Base-by-base conservation (phyloP, 2,113 vertebrate species). In the Seriola aureovittata region DNA sequence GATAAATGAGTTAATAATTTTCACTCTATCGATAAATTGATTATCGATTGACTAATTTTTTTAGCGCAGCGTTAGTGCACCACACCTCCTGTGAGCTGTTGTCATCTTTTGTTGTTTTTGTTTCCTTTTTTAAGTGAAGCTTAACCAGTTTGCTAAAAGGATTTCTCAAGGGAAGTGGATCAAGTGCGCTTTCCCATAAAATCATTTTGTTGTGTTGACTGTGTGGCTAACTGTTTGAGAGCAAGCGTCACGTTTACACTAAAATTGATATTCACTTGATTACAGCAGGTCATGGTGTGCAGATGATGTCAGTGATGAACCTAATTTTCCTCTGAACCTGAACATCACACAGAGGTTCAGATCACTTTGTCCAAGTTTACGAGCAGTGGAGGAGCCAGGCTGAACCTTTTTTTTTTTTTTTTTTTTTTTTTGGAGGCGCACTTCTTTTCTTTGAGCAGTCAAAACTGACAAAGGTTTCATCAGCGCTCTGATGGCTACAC, bases 391-490 rank as follows among this genome's bases (percentile, higher is more conserved):
- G 6, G 4, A 8, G n/a, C 17, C 50, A 19, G 21, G 9, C n/a
- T 57, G 14, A 69, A 59, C n/a, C 16, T 75, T 63, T 42, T 42
- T 42, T 42, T 42, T 38, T 75, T 63, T 42, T 42, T 42, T 42
- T 42, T 38, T 23, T 23, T 38, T 38, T 38, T 38, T 32, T 62
- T 46, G 11, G 2, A 13, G 42, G 32, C 50, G 42, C 34, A 36
- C 36, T 42, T 5, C 38, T 32, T 65, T 46, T 55, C 29, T 80
- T 21, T 69, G 14, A 55, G 21, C 38, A 9, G 4, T 50, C 5
- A 54, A 6, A 80, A 3, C 29, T 46, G 52, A 67, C 16, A 34
- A 4, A 62, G 55, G 59, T 57, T 84, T 71, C 60, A 82, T 57
- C 67, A 66, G 57, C 3, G 0, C 79, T 73, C n/a, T 75, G 70